phyloP scores from a whole-genome alignment of 2,888 invertebrate genomes.

The Tuberolachnus salignus region DNA sequence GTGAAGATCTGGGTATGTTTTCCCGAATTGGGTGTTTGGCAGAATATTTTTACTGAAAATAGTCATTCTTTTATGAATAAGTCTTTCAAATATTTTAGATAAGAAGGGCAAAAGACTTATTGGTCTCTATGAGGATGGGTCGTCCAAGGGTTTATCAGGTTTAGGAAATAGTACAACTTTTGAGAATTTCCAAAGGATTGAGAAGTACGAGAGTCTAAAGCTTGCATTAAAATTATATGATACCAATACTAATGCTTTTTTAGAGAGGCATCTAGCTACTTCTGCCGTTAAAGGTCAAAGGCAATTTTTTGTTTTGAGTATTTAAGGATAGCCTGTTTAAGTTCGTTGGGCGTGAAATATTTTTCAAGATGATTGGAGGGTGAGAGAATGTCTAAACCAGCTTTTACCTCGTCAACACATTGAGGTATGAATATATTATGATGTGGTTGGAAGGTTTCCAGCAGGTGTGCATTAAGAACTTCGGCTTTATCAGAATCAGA shows the following conservation, averaged over 20 bases:
- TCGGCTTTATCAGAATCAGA: neutral
- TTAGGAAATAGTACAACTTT: neutral
- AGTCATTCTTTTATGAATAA: slow-evolving; percentile 7
- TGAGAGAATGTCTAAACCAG: neutral
- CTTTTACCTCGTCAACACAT: neutral
- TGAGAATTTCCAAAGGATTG: slow-evolving; percentile 19
- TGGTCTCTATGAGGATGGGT: no score
- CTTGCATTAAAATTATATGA: slow-evolving; percentile 6
- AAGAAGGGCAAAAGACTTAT: neutral
- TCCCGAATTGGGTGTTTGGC: neutral
- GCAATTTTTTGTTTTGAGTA: neutral
- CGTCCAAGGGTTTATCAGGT: no score
- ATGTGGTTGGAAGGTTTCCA: slow-evolving; percentile 3
- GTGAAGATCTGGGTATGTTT: neutral
- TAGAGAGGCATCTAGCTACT: no score
- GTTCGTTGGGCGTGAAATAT: no score
- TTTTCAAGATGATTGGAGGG: neutral
- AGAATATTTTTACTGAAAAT: neutral
- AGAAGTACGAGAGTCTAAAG: no score
- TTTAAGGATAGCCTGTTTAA: no score
- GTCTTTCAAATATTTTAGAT: neutral
- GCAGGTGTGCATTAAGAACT: neutral
- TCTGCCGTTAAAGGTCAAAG: no score
- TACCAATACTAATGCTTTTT: slow-evolving; percentile 5
- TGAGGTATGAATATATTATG: no score